Conservation (phyloP, 2,888 invertebrate species). For the Pseudanteris insignis region DNA sequence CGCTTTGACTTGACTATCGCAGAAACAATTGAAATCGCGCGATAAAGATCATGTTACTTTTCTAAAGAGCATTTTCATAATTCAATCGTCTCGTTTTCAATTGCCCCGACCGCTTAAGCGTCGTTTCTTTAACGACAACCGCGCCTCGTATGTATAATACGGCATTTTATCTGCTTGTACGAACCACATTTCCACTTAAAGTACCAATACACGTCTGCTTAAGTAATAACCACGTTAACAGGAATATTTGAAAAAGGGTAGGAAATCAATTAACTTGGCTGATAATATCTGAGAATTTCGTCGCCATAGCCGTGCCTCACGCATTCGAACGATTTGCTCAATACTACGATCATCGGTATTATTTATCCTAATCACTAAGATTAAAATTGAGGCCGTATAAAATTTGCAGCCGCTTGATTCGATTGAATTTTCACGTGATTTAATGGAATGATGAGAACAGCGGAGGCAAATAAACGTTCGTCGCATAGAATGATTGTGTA, state of each 20-base stretch:
- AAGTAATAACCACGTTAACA: conserved; percentile 18
- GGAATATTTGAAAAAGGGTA: conserved; percentile 6
- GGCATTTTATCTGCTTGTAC: conserved; percentile 18
- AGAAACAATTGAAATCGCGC: too few relatives aligned
- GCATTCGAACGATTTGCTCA: conserved; percentile 7
- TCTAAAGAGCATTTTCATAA: too few relatives aligned
- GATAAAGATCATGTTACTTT: too few relatives aligned
- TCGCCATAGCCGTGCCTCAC: neutral
- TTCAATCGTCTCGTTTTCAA: too few relatives aligned
- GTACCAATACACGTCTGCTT: conserved; percentile 18
- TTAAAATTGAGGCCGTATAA: conserved; percentile 10
- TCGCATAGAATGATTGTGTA: conserved; percentile 1
- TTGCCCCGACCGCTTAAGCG: too few relatives aligned
- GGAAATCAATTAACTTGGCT: conserved; percentile 18
- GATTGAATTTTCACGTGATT: conserved; percentile 7
- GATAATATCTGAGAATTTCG: conserved; percentile 6
- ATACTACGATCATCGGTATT: conserved; percentile 10
- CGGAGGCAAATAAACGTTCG: conserved; percentile 1
- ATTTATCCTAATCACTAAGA: conserved; percentile 7
- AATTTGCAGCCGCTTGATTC: neutral
- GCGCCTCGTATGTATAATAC: too few relatives aligned
- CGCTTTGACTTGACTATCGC: too few relatives aligned
- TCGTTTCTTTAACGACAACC: too few relatives aligned
- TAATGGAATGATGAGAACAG: conserved; percentile 12
- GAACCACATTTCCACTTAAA: conserved; percentile 24